A percentile compares a stretch with the other conserved stretches of the same genome.
Evolutionary conservation across 2,888 invertebrate species (phyloP).

Genomic region (Caenorhabditis sp.): DNA sequence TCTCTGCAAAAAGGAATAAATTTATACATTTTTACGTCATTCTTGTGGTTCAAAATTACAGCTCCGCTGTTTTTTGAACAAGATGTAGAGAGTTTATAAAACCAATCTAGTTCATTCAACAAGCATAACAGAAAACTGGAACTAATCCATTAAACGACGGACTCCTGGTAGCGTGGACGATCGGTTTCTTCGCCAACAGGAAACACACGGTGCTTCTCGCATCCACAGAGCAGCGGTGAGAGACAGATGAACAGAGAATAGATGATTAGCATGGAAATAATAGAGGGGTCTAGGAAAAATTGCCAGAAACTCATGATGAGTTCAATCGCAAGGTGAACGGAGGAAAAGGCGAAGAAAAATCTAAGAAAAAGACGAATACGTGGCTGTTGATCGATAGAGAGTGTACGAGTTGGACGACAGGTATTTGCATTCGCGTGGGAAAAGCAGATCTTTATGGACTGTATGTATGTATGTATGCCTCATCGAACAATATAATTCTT

Average conservation of each 20-base stretch:
- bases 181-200: background rate
- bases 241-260: background rate
- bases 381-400: background rate
- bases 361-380: background rate
- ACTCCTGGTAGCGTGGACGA: background rate
- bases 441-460: background rate
- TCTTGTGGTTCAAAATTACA: too few species aligned
- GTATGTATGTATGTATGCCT: too few species aligned
- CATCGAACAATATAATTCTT: too few species aligned
- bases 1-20: too few species aligned
- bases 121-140: background rate
- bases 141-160: background rate
- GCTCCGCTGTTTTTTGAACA: too few species aligned
- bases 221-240: background rate
- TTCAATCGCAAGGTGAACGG: background rate
- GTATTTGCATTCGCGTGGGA: background rate
- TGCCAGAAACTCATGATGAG: too few species aligned
- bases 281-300: background rate
- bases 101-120: too few species aligned
- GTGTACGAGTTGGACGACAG: background rate
- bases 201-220: background rate
- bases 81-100: too few species aligned
- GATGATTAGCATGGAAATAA: background rate
- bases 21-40: too few species aligned
- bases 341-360: background rate